Evolutionary conservation across 1,140 invertebrate genomes (phyloP).

Genomic region (Arion vulgaris): DNA sequence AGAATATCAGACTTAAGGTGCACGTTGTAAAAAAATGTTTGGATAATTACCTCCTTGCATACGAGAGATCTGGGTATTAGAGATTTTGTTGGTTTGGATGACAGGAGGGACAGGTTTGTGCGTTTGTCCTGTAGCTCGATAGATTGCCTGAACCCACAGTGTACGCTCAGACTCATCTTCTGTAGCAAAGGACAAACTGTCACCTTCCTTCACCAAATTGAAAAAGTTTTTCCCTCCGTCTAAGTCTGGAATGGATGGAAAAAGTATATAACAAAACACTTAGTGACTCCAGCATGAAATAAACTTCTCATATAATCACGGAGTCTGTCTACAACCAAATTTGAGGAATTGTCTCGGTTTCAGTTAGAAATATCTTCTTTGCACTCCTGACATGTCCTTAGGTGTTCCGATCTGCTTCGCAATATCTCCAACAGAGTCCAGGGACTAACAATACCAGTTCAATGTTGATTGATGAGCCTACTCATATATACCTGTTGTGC

Average conservation of each 20-base stretch:
- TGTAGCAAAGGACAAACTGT: slow-evolving; percentile 96
- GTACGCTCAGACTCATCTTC: slow-evolving; percentile 99
- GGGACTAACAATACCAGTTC: too few species aligned
- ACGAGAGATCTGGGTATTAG: slow-evolving; percentile 80
- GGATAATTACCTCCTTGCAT: slow-evolving; percentile 84
- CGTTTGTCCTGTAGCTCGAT: slow-evolving; percentile 97
- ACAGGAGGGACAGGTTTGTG: slow-evolving; percentile 94
- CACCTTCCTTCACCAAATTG: slow-evolving; percentile 98
- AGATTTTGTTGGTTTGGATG: slow-evolving; percentile 68
- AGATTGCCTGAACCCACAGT: slow-evolving; percentile 97
- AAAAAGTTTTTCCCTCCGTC: slow-evolving; percentile 79
- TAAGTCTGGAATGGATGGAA: slow-evolving; percentile 75
- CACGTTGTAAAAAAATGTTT: too few species aligned
- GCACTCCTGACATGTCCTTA: too few species aligned
- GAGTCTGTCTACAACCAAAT: not conserved
- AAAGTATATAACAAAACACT: not conserved
- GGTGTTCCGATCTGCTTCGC: too few species aligned
- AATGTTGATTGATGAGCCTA: too few species aligned
- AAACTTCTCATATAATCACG: not conserved
- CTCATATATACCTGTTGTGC: too few species aligned
- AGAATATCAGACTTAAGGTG: too few species aligned
- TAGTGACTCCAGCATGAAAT: not conserved
- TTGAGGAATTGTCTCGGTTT: too few species aligned
- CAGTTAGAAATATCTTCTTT: too few species aligned
- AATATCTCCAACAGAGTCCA: too few species aligned